Conservation (phyloP, 2,888 invertebrate species). For the Gastracanthus pulcherrimus region DNA sequence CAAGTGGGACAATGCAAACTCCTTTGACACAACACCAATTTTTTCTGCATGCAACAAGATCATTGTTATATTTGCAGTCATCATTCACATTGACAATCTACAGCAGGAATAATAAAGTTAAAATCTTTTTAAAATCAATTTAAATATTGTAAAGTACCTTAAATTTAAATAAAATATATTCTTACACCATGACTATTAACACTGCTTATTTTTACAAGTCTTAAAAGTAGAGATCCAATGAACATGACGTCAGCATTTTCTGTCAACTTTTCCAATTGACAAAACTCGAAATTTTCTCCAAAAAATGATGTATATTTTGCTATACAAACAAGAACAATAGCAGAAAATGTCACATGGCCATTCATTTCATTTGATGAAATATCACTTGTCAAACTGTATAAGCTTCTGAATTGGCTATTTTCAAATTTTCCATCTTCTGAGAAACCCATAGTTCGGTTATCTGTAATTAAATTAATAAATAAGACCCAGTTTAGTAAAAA, state of each 20-base stretch:
- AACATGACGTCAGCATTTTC: slow-evolving; percentile 75
- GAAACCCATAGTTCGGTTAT: slow-evolving; percentile 70
- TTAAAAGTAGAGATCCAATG: slow-evolving; percentile 83
- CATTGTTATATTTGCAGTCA: no score
- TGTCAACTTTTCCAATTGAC: slow-evolving; percentile 71
- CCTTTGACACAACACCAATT: no score
- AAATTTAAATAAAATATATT: no score
- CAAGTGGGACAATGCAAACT: no score
- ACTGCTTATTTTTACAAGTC: slow-evolving; percentile 88
- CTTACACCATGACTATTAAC: no score
- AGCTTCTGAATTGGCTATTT: slow-evolving; percentile 74
- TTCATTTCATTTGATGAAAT: slow-evolving; percentile 85
- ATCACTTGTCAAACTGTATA: slow-evolving; percentile 84
- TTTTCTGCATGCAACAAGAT: no score
- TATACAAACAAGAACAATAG: slow-evolving; percentile 82
- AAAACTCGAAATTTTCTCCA: slow-evolving; percentile 65
- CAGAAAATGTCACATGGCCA: slow-evolving; percentile 81
- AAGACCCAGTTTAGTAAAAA: not conserved
- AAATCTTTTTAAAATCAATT: no score
- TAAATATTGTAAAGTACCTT: no score
- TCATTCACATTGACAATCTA: no score
- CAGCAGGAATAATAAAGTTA: no score
- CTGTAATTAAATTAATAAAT: slow-evolving; percentile 56
- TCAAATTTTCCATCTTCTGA: slow-evolving; percentile 67
- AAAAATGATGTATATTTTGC: slow-evolving; percentile 81